Base-by-base conservation (phyloP, 1,140 invertebrate genomes). In the Mya arenaria region DNA sequence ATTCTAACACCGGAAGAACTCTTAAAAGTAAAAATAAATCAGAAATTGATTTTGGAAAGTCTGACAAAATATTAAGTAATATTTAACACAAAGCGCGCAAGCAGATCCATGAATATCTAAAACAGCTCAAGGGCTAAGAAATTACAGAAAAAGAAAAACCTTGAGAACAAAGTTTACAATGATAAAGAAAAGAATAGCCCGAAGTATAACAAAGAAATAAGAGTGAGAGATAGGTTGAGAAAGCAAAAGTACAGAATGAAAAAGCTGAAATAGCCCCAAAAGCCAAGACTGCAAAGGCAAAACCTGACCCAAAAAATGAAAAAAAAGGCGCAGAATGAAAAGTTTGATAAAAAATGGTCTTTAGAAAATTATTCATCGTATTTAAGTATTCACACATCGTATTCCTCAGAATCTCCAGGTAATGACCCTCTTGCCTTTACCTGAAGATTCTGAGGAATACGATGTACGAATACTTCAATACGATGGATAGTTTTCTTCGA, bases 281-380 rank as follows among this genome's bases (percentile, higher is more conserved):
- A 56, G 55, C 55, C 55, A n/a, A 56, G 55, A 56, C 5, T 56
- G 55, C 55, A 56, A 56, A 56, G 55, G 55, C 55, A 56, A 56
- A 56, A 56, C 55, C 55, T 56, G 55, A 56, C 19, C 55, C 55
- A 56, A 56, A 56, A 56, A 56, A 19, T 56, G 5, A 8, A 56
- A 56, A 56, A 56, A 56, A 56, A 6, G 19, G 19, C 6, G 5
- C n/a, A n/a, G n/a, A 19, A 56, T 19, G 30, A 5, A 56, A 56
- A 56, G 5, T 19, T 56, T 56, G 55, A 56, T 56, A 6, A 5
- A 56, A 56, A 5, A 56, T 56, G 55, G 55, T 56, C 19, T 5
- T 5, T 56, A 56, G 19, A 19, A 56, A 56, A 56, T 6, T 19
- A 56, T 6, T 5, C 19, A 56, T 19, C 5, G 30, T 6, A 19